phyloP scores from a whole-genome alignment of 2,113 vertebrate genomes.

The Ramphastos sulfuratus region DNA sequence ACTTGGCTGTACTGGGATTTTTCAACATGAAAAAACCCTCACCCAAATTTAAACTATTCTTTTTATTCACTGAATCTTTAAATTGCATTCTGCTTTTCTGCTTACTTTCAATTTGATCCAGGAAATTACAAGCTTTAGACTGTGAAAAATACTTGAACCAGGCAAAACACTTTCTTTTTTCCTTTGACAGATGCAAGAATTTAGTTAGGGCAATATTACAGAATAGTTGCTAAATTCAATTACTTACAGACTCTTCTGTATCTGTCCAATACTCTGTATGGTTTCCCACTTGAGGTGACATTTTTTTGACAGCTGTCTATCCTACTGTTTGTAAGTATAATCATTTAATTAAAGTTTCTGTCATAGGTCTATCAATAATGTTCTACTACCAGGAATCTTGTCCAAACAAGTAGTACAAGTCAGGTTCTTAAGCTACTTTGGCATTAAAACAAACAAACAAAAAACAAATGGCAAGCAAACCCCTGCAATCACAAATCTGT shows the following conservation, averaged over 20 bases:
- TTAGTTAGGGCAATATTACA: not conserved
- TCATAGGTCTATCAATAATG: not conserved
- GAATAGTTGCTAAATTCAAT: not conserved
- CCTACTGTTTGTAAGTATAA: not conserved
- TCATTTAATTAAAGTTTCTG: not conserved
- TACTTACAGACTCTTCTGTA: not conserved
- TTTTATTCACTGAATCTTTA: not conserved
- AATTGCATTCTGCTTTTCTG: not conserved
- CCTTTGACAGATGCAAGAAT: not conserved
- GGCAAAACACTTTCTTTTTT: not conserved
- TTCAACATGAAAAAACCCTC: not conserved
- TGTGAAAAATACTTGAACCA: not conserved
- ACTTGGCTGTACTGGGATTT: not conserved
- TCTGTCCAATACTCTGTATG: not conserved
- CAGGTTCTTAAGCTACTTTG: not conserved
- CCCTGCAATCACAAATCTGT: no score
- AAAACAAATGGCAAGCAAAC: not conserved
- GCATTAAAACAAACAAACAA: not conserved
- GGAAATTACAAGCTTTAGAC: not conserved
- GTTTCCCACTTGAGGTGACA: not conserved
- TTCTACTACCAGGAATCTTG: not conserved
- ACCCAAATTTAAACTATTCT: not conserved
- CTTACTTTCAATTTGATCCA: not conserved
- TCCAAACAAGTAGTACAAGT: not conserved
- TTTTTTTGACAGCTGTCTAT: constrained; percentile 27